phyloP scores from a whole-genome alignment of 1,140 invertebrate species.

The Triops longicaudatus region DNA sequence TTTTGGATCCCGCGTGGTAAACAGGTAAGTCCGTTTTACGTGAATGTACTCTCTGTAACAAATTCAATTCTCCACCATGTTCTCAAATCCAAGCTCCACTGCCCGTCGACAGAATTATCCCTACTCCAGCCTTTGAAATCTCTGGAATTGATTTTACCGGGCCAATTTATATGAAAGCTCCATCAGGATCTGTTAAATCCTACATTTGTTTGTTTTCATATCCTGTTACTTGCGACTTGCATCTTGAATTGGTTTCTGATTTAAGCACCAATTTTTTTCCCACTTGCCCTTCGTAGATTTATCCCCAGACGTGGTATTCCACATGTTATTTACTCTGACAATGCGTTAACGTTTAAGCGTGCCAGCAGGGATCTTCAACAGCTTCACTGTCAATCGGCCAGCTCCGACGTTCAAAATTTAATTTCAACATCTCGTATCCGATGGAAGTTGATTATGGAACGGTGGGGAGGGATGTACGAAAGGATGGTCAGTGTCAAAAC shows the following conservation, averaged over 20 bases:
- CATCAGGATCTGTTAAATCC: background rate
- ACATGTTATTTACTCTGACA: constrained; percentile 4
- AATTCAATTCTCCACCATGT: background rate
- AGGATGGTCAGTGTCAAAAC: constrained; percentile 28
- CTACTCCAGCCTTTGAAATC: background rate
- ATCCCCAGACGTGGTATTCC: background rate
- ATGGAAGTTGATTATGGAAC: constrained; percentile 25
- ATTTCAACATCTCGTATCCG: background rate
- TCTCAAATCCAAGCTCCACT: background rate
- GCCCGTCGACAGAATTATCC: background rate
- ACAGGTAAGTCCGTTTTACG: background rate
- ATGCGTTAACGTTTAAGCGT: constrained; percentile 18
- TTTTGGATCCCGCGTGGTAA: constrained; percentile 28
- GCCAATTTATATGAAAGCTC: constrained; percentile 3
- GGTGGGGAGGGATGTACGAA: constrained; percentile 31
- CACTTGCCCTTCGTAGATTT: constrained; percentile 20
- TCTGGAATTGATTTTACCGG: constrained; percentile 26
- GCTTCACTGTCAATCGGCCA: background rate
- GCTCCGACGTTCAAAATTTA: background rate
- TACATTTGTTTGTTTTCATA: background rate
- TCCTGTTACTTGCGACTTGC: constrained; percentile 31
- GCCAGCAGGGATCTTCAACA: background rate
- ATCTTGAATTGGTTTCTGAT: constrained; percentile 31
- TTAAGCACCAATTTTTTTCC: constrained; percentile 30
- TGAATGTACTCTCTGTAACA: constrained; percentile 23